phyloP scores from a whole-genome alignment of 1,140 invertebrate genomes.

The Halotydeus destructor region DNA sequence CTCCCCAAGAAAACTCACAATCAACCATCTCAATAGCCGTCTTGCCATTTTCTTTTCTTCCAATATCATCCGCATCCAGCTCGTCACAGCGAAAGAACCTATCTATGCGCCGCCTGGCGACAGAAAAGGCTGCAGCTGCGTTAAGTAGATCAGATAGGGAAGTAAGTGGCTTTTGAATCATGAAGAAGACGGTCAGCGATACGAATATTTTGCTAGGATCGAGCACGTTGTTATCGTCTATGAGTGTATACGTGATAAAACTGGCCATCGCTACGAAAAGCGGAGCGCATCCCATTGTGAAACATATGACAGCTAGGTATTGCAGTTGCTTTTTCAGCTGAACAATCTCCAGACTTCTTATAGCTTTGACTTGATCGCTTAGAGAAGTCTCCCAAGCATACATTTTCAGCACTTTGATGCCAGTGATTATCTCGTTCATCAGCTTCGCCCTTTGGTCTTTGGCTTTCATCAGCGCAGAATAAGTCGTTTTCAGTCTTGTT shows the following conservation, averaged over 20 bases:
- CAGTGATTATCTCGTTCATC: constrained; percentile 26
- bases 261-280: constrained; percentile 22
- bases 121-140: constrained; percentile 86
- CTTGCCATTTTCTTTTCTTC: constrained; percentile 15
- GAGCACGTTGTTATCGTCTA: constrained; percentile 29
- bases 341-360: constrained; percentile 3
- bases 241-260: constrained; percentile 27
- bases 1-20: constrained; percentile 30
- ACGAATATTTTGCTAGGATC: constrained; percentile 39
- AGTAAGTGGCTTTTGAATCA: constrained; percentile 48
- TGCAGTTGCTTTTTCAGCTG: constrained; percentile 5
- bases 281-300: constrained; percentile 16
- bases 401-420: constrained; percentile 42
- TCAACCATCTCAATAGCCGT: constrained; percentile 24
- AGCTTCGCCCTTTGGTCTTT: constrained; percentile 28
- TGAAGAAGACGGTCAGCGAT: constrained; percentile 35
- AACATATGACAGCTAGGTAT: not conserved
- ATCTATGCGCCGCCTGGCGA: constrained; percentile 94
- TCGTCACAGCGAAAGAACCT: constrained; percentile 22
- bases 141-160: constrained; percentile 90
- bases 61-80: constrained; percentile 12
- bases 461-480: constrained; percentile 19
- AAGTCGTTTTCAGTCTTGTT: constrained; percentile 41
- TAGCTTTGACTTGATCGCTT: constrained; percentile 14
- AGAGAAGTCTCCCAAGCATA: constrained; percentile 29